Evolutionary conservation across 2,113 vertebrate species (phyloP), one percentile per base, ranked within the genome.

Genomic region (Suricata suricatta): DNA sequence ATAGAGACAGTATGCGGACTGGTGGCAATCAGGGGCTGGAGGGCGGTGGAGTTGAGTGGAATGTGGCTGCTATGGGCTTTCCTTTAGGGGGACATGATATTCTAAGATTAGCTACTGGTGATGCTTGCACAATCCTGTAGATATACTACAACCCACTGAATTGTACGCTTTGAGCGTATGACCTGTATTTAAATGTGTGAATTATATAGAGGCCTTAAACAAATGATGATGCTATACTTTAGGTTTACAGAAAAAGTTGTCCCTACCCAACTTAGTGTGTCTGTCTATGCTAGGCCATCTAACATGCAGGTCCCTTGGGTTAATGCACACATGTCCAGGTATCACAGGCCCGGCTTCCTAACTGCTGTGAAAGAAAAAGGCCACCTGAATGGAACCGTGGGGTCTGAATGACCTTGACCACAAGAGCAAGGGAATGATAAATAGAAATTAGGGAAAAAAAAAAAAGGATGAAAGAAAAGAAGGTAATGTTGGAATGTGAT

Each of bases 351-450:
- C 52, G 29, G 50, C 38, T 76, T 29, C 35, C 38, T 63, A 74
- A 72, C 29, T 60, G 66, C 31, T 74, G 63, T 54, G 50, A 82
- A 92, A 94, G 54, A 54, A 79, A 94, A 94, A 96, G 35, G n/a
- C 50, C 86, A 35, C 33, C 10, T 11, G 38, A 92, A 87, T 44
- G 57, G 52, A 92, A 31, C 10, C 29, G 74, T 12, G 60, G 47
- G n/a, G 60, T 63, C 63, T 80, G 27, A 82, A 69, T 50, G 21
- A 90, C 50, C 64, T 69, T 88, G 54, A 33, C 52, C 29, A 33
- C 33, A 82, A 94, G 14, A 41, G 12, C 10, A 93, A 93, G n/a
- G 23, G 27, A 88, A 79, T 63, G 54, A 93, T 79, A 90, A 92
- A 87, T 19, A 74, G 19, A 74, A 94, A 25, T 31, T 19, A 29